Conservation (phyloP, 1,140 invertebrate species). For the Papilio helenus region DNA sequence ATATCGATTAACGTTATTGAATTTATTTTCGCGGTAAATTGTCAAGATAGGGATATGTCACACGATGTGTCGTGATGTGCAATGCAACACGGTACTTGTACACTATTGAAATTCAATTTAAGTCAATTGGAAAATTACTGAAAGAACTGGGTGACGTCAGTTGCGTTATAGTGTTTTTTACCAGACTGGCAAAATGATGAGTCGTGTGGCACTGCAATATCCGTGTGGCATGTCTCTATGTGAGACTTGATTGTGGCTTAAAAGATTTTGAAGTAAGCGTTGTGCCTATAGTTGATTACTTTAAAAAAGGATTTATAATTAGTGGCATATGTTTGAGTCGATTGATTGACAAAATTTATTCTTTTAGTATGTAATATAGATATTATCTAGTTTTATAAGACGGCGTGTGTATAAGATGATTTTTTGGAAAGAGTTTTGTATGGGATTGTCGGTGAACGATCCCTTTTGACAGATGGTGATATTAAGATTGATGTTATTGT, state of each 20-base stretch:
- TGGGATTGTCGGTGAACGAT: constrained; percentile 54
- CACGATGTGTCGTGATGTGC: not conserved
- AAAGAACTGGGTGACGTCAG: too few relatives aligned
- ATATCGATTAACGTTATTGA: not conserved
- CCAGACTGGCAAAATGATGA: not conserved
- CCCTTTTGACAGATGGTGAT: constrained; percentile 67
- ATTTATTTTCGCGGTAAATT: not conserved
- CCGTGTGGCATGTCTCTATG: not conserved
- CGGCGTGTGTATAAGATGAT: constrained; percentile 54
- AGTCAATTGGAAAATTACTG: too few relatives aligned
- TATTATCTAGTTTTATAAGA: constrained; percentile 71
- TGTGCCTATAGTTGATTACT: constrained; percentile 73
- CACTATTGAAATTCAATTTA: too few relatives aligned
- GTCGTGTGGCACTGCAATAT: too few relatives aligned
- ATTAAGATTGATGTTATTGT: constrained; percentile 70
- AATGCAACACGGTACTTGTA: too few relatives aligned
- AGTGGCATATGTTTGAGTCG: constrained; percentile 45
- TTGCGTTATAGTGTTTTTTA: too few relatives aligned
- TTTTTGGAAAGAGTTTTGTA: constrained; percentile 45
- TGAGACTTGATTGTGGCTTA: constrained; percentile 5
- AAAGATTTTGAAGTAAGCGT: constrained; percentile 69
- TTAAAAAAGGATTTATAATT: constrained; percentile 50
- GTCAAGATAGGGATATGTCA: not conserved
- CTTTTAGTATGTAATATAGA: constrained; percentile 56
- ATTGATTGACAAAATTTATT: constrained; percentile 53